A percentile compares a stretch with the other conserved stretches of the same genome.
Evolutionary conservation across 64 coral and sea anemone genomes (phyloP).

Genomic region (Exaiptasia diaphana): DNA sequence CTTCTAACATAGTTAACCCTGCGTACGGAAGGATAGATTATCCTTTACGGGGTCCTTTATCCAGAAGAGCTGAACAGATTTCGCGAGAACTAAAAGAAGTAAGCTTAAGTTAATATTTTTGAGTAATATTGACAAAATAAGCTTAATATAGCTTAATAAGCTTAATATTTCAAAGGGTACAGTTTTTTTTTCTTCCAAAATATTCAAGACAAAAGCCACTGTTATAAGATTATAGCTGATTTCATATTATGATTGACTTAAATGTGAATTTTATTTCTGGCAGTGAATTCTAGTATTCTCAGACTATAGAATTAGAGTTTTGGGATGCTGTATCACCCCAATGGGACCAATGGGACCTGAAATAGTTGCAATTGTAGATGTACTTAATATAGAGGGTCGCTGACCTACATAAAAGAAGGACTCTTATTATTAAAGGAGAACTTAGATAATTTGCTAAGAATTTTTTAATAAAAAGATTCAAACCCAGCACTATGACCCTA

Average conservation of each 20-base stretch:
- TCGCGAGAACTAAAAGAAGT: conserved; percentile 29
- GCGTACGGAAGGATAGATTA: conserved; percentile 52
- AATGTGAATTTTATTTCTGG: neutral
- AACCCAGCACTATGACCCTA: too few species aligned
- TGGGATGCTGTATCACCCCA: too few species aligned
- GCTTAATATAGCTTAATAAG: neutral
- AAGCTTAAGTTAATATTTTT: neutral
- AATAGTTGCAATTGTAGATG: too few species aligned
- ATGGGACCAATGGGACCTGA: too few species aligned
- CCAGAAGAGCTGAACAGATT: neutral
- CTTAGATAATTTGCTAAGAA: too few species aligned
- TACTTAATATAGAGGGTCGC: too few species aligned
- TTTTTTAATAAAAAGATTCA: too few species aligned
- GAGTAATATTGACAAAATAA: neutral
- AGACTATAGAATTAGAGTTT: too few species aligned
- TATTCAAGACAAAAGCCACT: neutral
- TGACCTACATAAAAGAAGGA: too few species aligned
- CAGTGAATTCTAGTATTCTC: too few species aligned
- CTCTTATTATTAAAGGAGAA: too few species aligned
- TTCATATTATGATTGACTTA: neutral
- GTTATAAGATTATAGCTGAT: neutral
- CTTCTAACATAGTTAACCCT: conserved; percentile 36
- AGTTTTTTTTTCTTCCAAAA: neutral
- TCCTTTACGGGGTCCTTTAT: conserved; percentile 27
- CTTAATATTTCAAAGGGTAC: neutral